Evolutionary conservation across 2,113 vertebrate genomes (phyloP), one percentile per base, ranked within the genome.

Genomic region (Alectura lathami): DNA sequence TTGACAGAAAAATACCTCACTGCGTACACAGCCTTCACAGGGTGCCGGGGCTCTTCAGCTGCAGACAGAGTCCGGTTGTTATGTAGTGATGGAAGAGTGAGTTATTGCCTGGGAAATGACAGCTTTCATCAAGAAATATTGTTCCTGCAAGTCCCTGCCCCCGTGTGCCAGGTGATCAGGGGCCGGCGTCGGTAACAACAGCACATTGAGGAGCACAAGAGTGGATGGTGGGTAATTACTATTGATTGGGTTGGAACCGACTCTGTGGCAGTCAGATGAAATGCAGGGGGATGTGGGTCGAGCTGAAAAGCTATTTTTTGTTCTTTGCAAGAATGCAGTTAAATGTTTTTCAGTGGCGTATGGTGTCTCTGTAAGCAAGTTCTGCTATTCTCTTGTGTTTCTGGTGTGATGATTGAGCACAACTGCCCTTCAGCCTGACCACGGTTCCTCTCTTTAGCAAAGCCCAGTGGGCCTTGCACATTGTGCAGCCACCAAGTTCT

Each of bases 191-290:
- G 34, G 54, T 86, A 72, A 56, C 17, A 72, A 56, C 17, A 68
- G 50, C 80, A 26, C 56, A 16, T 0, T 22, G 38, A 64, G 62
- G 82, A 86, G 30, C 20, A 22, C 50, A 60, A 57, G 80, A 26
- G 32, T 2, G 3, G 48, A 30, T 66, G 51, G 47, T 34, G 69
- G 60, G 68, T 88, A 79, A 70, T 92, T 85, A 54, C 51, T 86
- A 27, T 74, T 91, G 70, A 92, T 93, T 60, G 63, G 64, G 51
- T 93, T 68, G n/a, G 94, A 77, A 42, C 34, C 23, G 23, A 14
- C 36, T 66, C 22, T 83, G 70, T 34, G 57, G 60, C 83, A 89
- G 50, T 62, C 70, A 47, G 50, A 48, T 34, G n/a, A 38, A 32
- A 38, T 70, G 42, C 22, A 86, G 36, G 68, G 24, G n/a, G 60